These are phyloP conservation scores for Drosophila melanica DNA, from an alignment of 1,140 invertebrate genomes.

Conservation along the genomic window DNA sequence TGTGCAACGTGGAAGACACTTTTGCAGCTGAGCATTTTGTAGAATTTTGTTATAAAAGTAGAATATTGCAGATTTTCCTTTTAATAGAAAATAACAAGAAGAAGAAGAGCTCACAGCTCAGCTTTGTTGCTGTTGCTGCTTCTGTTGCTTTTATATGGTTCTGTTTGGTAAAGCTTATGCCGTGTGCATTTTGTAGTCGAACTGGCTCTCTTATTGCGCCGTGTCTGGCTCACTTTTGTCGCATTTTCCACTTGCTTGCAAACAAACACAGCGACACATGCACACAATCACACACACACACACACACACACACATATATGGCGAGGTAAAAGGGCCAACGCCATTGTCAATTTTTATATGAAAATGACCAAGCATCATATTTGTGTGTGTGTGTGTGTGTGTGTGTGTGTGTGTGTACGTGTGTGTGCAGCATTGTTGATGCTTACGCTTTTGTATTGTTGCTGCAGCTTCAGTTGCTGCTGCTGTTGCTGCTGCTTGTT, in stretches of 20 bases:
- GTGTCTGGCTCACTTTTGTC: constrained; percentile 53
- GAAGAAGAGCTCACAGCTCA: constrained; percentile 22
- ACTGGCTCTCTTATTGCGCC: constrained; percentile 23
- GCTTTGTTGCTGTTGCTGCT: constrained; percentile 23
- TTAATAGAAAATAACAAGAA: neutral
- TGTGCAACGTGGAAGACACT: constrained; percentile 2
- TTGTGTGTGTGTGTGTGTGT: constrained; percentile 2
- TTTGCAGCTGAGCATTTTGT: constrained; percentile 13
- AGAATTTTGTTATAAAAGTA: constrained; percentile 23
- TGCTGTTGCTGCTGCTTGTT: constrained; percentile 48
- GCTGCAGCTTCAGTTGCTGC: constrained; percentile 3
- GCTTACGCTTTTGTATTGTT: constrained; percentile 26
- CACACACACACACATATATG: neutral
- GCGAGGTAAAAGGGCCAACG: constrained; percentile 33
- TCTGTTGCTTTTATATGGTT: constrained; percentile 47
- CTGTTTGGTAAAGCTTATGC: constrained; percentile 35
- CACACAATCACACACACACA: constrained; percentile 4
- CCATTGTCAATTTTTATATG: constrained; percentile 57
- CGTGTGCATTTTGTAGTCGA: constrained; percentile 42
- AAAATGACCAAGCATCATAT: constrained; percentile 58
- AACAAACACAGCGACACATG: constrained; percentile 9
- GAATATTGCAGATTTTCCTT: constrained; percentile 19
- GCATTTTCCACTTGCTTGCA: constrained; percentile 72
- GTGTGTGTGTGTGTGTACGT: constrained; percentile 5
- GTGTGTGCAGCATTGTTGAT: constrained; percentile 30